Evolutionary conservation across 2,113 vertebrate genomes (phyloP), one percentile per base, ranked within the genome.

Genomic region (Malurus melanocephalus): DNA sequence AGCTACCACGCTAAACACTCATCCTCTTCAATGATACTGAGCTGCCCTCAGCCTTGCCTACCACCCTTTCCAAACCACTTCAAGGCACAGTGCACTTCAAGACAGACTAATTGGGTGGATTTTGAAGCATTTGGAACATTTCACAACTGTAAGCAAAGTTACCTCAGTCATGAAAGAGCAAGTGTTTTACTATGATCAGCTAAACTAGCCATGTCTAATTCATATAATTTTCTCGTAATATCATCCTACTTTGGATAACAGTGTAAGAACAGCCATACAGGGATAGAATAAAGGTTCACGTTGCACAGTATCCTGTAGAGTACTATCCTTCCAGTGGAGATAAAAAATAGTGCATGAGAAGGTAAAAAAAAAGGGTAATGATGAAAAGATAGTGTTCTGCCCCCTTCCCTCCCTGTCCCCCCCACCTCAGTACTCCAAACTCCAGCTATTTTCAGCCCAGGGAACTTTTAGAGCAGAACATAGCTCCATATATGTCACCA

Each of bases 251-350:
- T 71, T 75, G 6, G 33, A 14, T 53, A 65, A 52, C 30, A 56
- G 22, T 21, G 17, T 52, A 80, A 33, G 21, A 73, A 56, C 3
- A 52, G 32, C 5, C 19, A 28, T 13, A 53, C 4, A 62, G 27
- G 15, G 6, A 43, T 8, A 49, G 35, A 68, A 76, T 26, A 62
- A 78, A 40, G 0, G 0, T 42, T 77, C 8, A 15, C 2, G 1
- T 59, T 81, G 11, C 33, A 66, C 66, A 74, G 11, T 46, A 49
- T 38, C 45, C 53, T 59, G 8, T 48, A 27, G 11, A 75, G 26
- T 42, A 46, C 13, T 62, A 8, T 15, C 32, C 22, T n/a, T 75
- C 10, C 23, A 52, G 7, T 66, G 19, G 26, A 65, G 33, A 11
- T 23, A 65, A 56, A 68, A 68, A 93, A 13, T 7, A 32, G 24